phyloP scores from a whole-genome alignment of 2,888 invertebrate species.

The Mythimna lalbum region DNA sequence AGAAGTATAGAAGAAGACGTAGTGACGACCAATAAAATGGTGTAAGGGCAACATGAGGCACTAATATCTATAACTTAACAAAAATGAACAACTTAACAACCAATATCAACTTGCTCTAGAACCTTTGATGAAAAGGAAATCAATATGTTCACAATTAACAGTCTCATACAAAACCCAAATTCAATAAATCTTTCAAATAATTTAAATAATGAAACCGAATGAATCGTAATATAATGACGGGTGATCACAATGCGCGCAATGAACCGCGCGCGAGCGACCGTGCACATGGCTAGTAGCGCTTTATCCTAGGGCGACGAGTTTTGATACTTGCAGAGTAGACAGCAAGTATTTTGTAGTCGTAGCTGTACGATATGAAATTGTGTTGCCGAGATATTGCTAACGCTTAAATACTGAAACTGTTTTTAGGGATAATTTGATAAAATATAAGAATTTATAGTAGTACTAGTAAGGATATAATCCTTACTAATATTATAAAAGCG shows the following conservation, averaged over 20 bases:
- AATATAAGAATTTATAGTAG: no score
- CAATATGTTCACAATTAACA: constrained; percentile 17
- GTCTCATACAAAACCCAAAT: not conserved
- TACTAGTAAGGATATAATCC: no score
- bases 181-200: constrained; percentile 39
- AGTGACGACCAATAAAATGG: not conserved
- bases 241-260: constrained; percentile 75
- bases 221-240: constrained; percentile 64
- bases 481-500: no score
- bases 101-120: not conserved
- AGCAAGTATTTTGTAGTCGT: no score
- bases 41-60: not conserved
- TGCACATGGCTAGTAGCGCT: constrained; percentile 72
- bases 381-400: not conserved
- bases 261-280: constrained; percentile 67
- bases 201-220: constrained; percentile 51
- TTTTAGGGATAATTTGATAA: no score
- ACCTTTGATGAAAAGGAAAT: not conserved
- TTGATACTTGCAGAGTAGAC: constrained; percentile 69
- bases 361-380: no score
- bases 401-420: no score
- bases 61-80: not conserved
- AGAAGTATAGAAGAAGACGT: not conserved
- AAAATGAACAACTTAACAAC: not conserved
- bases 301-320: constrained; percentile 1